Conservation (phyloP, 35 echinoderm and acorn worm species). For the Ophiothrix spiculata region DNA sequence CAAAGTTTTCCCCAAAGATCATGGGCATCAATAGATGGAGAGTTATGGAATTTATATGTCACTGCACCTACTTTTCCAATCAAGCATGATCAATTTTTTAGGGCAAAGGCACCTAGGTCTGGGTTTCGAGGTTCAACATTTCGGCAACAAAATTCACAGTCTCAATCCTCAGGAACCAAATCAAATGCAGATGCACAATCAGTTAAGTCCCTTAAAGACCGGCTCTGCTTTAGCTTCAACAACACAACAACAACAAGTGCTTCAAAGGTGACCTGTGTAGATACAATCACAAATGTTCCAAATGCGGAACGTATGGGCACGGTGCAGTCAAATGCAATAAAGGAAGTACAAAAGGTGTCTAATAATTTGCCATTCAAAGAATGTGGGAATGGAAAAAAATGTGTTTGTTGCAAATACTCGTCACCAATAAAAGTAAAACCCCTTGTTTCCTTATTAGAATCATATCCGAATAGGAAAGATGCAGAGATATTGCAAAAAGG, state of each 20-base stretch:
- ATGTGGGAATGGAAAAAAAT: not conserved
- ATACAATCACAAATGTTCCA: too few species aligned
- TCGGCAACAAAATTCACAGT: not conserved
- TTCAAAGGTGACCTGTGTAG: too few species aligned
- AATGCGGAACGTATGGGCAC: not conserved
- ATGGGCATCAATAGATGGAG: not conserved
- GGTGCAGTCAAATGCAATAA: not conserved
- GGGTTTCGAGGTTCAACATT: not conserved
- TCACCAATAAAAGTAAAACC: not conserved
- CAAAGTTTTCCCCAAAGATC: not conserved
- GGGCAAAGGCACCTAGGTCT: not conserved
- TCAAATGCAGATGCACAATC: not conserved
- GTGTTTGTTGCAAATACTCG: not conserved
- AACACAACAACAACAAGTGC: too few species aligned
- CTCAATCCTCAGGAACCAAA: not conserved
- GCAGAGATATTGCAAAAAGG: not conserved
- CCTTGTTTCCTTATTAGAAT: not conserved
- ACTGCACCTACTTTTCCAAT: not conserved
- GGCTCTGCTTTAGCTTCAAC: too few species aligned
- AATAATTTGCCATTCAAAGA: not conserved
- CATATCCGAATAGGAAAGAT: conserved; percentile 5
- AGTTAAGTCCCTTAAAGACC: too few species aligned
- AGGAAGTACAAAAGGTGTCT: not conserved
- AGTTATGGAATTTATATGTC: conserved; percentile 12
- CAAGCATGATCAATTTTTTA: not conserved